These are phyloP conservation scores for Alauda arvensis DNA, from an alignment of 2,797 vertebrate species.

Conservation along the genomic window DNA sequence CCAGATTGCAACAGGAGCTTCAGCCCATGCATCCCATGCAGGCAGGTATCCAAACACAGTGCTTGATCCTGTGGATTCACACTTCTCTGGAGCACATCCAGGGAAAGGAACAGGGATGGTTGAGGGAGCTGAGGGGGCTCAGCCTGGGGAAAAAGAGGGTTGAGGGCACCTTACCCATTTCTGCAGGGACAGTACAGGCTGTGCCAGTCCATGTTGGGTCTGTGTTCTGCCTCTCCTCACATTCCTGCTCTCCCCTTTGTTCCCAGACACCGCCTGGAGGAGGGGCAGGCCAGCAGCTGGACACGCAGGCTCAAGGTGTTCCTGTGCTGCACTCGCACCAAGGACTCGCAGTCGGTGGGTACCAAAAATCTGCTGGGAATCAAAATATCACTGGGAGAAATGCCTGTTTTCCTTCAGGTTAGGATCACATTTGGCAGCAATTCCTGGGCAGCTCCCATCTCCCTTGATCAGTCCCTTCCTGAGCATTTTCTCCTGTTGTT, in stretches of 20 bases:
- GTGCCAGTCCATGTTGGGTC: neutral
- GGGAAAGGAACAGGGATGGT: rapidly evolving
- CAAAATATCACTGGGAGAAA: neutral
- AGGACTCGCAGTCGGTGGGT: conserved; percentile 97
- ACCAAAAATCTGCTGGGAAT: neutral
- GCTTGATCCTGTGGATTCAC: neutral
- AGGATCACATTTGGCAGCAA: neutral
- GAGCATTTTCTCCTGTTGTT: neutral
- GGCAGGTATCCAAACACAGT: neutral
- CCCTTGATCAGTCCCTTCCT: neutral
- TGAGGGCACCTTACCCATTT: neutral
- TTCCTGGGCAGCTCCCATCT: neutral
- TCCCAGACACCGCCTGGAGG: conserved; percentile 90
- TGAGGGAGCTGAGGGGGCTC: neutral
- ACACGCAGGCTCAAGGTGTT: conserved; percentile 94
- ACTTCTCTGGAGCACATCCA: neutral
- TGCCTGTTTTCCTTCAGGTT: neutral
- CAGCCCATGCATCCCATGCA: neutral
- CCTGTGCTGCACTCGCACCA: conserved; percentile 95
- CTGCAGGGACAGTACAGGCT: neutral
- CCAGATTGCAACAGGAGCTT: neutral
- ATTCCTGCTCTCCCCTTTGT: neutral
- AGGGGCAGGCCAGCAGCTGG: conserved; percentile 98
- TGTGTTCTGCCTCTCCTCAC: neutral
- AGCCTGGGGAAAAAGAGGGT: neutral